Conservation (phyloP, 92 coral and sea anemone genomes). For the Muricea muricata region DNA sequence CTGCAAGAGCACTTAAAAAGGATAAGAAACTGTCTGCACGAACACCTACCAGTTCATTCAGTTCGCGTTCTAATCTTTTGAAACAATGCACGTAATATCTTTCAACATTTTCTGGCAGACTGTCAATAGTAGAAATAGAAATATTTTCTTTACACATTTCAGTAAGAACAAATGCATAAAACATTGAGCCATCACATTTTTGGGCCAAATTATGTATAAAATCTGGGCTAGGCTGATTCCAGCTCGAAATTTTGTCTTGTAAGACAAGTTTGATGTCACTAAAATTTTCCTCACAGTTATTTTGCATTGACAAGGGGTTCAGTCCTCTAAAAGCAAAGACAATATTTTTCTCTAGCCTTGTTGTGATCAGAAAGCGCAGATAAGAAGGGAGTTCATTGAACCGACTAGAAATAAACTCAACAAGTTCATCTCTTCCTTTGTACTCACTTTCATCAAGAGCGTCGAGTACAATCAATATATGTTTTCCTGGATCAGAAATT, state of each 20-base stretch:
- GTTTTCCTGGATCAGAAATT: conserved; percentile 58
- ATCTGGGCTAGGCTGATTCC: conserved; percentile 18
- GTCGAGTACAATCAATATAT: conserved; percentile 59
- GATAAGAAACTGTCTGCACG: conserved; percentile 25
- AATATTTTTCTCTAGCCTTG: conserved; percentile 62
- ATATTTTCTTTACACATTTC: conserved; percentile 48
- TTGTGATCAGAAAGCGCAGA: conserved; percentile 69
- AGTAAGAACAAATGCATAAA: conserved; percentile 67
- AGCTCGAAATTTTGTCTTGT: conserved; percentile 32
- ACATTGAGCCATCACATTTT: conserved; percentile 73
- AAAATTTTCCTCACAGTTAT: conserved; percentile 48
- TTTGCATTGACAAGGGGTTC: conserved; percentile 44
- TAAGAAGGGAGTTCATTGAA: conserved; percentile 68
- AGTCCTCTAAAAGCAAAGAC: conserved; percentile 29
- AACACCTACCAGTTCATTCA: conserved; percentile 23
- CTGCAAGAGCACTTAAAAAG: conserved; percentile 71
- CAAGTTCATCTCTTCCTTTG: conserved; percentile 49
- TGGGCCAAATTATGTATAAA: conserved; percentile 34
- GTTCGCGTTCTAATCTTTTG: conserved; percentile 41
- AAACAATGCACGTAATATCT: conserved; percentile 67
- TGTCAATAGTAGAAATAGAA: not conserved
- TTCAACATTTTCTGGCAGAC: conserved; percentile 68
- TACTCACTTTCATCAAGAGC: conserved; percentile 73
- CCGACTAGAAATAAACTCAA: conserved; percentile 52
- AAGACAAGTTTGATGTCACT: conserved; percentile 62